phyloP scores from a whole-genome alignment of 2,797 vertebrate genomes.

The Hoplostethus mediterraneus region DNA sequence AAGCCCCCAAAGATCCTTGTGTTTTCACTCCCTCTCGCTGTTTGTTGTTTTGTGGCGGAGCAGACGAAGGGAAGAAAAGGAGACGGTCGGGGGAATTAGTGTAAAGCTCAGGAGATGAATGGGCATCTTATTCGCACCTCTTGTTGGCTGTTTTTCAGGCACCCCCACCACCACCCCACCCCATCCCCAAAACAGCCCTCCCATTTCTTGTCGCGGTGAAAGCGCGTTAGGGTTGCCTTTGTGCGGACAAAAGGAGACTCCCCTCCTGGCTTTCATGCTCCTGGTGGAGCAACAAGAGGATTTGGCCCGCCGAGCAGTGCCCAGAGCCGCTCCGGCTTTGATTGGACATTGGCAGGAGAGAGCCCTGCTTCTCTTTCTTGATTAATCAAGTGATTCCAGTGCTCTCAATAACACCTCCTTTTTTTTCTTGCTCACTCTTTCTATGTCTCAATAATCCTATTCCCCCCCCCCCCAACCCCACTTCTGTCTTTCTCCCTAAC shows the following conservation, averaged over 20 bases:
- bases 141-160: conserved; percentile 85
- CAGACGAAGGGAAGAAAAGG: conserved; percentile 84
- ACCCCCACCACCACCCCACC: conserved; percentile 32
- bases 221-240: conserved; percentile 87
- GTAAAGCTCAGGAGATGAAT: conserved; percentile 87
- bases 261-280: conserved; percentile 85
- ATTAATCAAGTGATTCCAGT: conserved; percentile 87
- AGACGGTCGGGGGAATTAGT: conserved; percentile 86
- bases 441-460: conserved; percentile 67
- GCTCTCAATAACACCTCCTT: conserved; percentile 77
- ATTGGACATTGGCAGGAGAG: conserved; percentile 84
- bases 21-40: conserved; percentile 86
- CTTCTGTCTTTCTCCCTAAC: conserved; percentile 26
- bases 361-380: conserved; percentile 79
- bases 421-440: conserved; percentile 60
- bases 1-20: conserved; percentile 83
- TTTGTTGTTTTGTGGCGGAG: conserved; percentile 86
- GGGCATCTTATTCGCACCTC: conserved; percentile 88
- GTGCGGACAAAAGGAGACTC: conserved; percentile 84
- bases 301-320: conserved; percentile 79
- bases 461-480: conserved; percentile 14
- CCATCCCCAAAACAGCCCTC: conserved; percentile 79
- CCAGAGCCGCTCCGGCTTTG: conserved; percentile 81
- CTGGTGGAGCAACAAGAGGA: conserved; percentile 86
- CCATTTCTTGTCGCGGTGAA: conserved; percentile 86